A percentile compares a stretch with the other conserved stretches of the same genome.
phyloP scores from a whole-genome alignment of 2,888 invertebrate genomes.

The Tubulanus polymorphus region DNA sequence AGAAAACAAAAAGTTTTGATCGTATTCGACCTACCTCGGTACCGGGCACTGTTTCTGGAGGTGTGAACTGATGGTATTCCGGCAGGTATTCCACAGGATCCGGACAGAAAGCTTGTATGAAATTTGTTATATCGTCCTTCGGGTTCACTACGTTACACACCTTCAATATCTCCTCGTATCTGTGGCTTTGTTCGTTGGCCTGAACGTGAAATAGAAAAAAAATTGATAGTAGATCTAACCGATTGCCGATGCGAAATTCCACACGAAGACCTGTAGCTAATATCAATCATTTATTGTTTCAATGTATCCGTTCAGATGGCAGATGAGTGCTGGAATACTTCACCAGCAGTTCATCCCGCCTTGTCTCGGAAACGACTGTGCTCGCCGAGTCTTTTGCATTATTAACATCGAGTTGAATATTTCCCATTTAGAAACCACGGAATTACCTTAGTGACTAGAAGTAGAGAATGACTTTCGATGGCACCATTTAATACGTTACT shows the following conservation, averaged over 20 bases:
- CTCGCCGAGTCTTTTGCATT: too few species aligned
- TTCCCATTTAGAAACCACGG: not conserved
- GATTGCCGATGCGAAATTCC: too few species aligned
- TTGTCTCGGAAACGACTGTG: too few species aligned
- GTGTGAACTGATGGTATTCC: conserved; percentile 18
- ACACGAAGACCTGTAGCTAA: too few species aligned
- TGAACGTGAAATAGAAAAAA: conserved; percentile 50
- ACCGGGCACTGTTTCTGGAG: conserved; percentile 46
- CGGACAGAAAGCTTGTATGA: conserved; percentile 65
- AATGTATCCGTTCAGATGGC: too few species aligned
- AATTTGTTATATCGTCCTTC: conserved; percentile 70
- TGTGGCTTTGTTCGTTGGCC: conserved; percentile 76
- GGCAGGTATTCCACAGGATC: conserved; percentile 52
- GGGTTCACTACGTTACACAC: conserved; percentile 75
- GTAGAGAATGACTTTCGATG: conserved; percentile 80
- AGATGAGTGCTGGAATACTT: too few species aligned
- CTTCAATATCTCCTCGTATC: conserved; percentile 75
- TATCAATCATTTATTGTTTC: too few species aligned
- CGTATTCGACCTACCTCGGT: conserved; percentile 59
- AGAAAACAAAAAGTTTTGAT: too few species aligned
- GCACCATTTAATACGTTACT: conserved; percentile 83
- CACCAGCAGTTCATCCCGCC: too few species aligned
- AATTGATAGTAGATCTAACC: too few species aligned
- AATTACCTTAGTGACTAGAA: conserved; percentile 75
- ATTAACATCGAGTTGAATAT: too few species aligned